These are phyloP conservation scores for Zygaena filipendulae DNA, from an alignment of 2,888 invertebrate species.

Conservation along the genomic window DNA sequence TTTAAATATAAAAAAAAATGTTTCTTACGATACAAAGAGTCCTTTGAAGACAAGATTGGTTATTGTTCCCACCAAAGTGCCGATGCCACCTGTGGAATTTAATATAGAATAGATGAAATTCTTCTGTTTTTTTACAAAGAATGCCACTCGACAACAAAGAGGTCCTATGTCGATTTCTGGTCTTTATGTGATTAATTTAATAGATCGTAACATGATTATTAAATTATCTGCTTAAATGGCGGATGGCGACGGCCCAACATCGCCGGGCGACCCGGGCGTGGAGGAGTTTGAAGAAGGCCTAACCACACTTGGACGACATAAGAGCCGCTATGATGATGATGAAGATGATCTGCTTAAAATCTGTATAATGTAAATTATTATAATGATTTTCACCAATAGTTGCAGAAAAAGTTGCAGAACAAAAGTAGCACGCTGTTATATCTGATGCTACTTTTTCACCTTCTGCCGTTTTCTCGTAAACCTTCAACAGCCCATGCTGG, in stretches of 20 bases:
- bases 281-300: no score
- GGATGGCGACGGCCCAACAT: no score
- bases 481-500: slow-evolving; percentile 67
- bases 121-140: neutral
- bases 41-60: slow-evolving; percentile 86
- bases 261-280: no score
- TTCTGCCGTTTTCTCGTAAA: slow-evolving; percentile 43
- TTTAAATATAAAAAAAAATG: slow-evolving; percentile 8
- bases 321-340: no score
- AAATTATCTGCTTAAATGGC: no score
- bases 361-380: no score
- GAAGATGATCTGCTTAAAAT: no score
- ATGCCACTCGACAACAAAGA: no score
- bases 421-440: slow-evolving; percentile 77
- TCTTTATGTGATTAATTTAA: no score
- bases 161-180: no score
- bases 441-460: slow-evolving; percentile 66
- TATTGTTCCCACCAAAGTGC: slow-evolving; percentile 77
- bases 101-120: neutral
- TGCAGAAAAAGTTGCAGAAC: slow-evolving; percentile 78
- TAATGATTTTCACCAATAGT: slow-evolving; percentile 70
- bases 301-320: no score
- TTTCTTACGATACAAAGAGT: slow-evolving; percentile 67
- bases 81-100: slow-evolving; percentile 70
- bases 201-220: no score